Evolutionary conservation across 2,797 vertebrate species (phyloP).

Genomic region (Scarus forsteni): DNA sequence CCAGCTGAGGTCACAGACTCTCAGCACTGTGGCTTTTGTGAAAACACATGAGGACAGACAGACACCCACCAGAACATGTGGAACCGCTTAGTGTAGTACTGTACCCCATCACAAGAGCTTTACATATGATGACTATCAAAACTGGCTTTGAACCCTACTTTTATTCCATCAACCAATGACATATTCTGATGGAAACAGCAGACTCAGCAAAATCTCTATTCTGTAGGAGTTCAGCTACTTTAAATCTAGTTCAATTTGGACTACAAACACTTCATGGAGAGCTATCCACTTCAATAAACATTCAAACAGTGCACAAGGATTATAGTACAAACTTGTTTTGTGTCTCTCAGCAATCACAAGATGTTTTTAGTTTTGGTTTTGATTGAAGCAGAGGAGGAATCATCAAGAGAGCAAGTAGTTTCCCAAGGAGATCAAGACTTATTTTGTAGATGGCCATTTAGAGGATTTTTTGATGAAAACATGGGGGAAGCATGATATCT

Average conservation of each 20-base stretch:
- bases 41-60: constrained; percentile 46
- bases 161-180: constrained; percentile 1
- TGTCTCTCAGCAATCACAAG: constrained; percentile 19
- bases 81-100: constrained; percentile 35
- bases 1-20: constrained; percentile 50
- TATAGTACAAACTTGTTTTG: constrained; percentile 26
- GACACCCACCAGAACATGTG: constrained; percentile 47
- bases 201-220: constrained; percentile 4
- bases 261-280: constrained; percentile 18
- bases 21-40: constrained; percentile 18
- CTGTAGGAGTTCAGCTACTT: constrained; percentile 1
- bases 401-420: constrained; percentile 24
- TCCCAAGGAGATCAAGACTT: constrained; percentile 35
- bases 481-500: constrained; percentile 14
- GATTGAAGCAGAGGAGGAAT: constrained; percentile 35
- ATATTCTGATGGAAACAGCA: constrained; percentile 18
- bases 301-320: constrained; percentile 9
- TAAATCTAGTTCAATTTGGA: constrained; percentile 8
- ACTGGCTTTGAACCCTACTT: neutral
- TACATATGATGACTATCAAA: constrained; percentile 49
- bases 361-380: constrained; percentile 56
- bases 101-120: constrained; percentile 11
- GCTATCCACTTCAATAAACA: neutral
- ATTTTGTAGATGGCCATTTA: constrained; percentile 40
- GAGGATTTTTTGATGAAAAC: constrained; percentile 30